These are phyloP conservation scores for Paracanthobrama guichenoti DNA, from an alignment of 2,113 vertebrate species.

Conservation along the genomic window DNA sequence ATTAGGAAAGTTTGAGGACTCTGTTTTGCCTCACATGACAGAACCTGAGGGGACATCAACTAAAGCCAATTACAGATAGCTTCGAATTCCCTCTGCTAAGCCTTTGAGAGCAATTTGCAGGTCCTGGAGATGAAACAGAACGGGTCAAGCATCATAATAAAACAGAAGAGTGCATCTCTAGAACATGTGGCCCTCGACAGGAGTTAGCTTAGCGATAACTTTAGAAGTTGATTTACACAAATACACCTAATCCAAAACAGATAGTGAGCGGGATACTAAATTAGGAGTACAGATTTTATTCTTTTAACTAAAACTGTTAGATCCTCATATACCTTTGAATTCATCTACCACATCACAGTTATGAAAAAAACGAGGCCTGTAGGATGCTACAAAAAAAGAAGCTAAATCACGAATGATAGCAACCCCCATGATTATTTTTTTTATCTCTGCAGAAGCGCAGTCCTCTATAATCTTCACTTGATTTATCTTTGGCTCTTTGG, in stretches of 20 bases:
- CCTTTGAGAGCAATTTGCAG: slow-evolving; percentile 25
- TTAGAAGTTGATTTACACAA: slow-evolving; percentile 39
- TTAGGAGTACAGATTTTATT: slow-evolving; percentile 39
- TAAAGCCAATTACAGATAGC: slow-evolving; percentile 40
- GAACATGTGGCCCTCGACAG: background rate
- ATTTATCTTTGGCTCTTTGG: slow-evolving; percentile 56
- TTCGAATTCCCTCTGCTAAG: slow-evolving; percentile 24
- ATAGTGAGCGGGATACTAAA: slow-evolving; percentile 27
- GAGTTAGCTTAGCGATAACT: background rate
- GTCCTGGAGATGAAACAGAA: background rate
- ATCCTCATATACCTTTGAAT: background rate
- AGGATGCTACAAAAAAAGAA: slow-evolving; percentile 14
- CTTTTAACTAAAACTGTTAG: slow-evolving; percentile 9
- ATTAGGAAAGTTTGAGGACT: slow-evolving; percentile 19
- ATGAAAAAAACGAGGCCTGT: background rate
- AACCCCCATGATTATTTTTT: slow-evolving; percentile 46
- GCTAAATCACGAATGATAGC: slow-evolving; percentile 32
- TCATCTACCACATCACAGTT: background rate
- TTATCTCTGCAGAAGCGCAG: slow-evolving; percentile 41
- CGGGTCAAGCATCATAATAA: background rate
- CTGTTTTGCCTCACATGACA: slow-evolving; percentile 44
- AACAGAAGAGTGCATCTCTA: background rate
- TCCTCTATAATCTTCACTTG: slow-evolving; percentile 41
- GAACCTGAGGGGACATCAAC: slow-evolving; percentile 29
- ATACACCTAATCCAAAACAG: slow-evolving; percentile 34